Evolutionary conservation across 2,797 vertebrate genomes (phyloP).

Genomic region (Xiphophorus birchmanni): DNA sequence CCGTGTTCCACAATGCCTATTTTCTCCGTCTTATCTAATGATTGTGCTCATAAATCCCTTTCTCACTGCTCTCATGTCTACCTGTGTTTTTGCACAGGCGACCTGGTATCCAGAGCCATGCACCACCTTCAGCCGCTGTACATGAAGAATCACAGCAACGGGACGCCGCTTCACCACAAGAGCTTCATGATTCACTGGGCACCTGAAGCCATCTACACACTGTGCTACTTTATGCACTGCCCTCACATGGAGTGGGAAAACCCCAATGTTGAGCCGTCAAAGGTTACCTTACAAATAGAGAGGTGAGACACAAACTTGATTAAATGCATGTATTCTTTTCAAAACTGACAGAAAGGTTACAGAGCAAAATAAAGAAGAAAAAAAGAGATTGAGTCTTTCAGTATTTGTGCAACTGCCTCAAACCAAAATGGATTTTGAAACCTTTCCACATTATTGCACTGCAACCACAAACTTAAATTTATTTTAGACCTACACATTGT

Average conservation of each 20-base stretch:
- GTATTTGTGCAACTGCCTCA: background rate
- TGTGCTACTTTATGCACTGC: slow-evolving; percentile 99
- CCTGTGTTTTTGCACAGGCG: slow-evolving; percentile 78
- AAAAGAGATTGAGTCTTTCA: background rate
- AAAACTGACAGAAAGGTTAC: background rate
- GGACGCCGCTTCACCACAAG: slow-evolving; percentile 92
- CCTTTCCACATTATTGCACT: background rate
- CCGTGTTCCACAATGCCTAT: slow-evolving; percentile 31
- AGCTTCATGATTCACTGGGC: slow-evolving; percentile 91
- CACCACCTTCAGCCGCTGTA: slow-evolving; percentile 94
- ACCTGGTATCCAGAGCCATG: slow-evolving; percentile 95
- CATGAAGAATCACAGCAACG: slow-evolving; percentile 88
- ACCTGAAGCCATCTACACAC: slow-evolving; percentile 94
- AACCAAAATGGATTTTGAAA: background rate
- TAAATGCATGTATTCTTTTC: background rate
- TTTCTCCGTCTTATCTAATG: slow-evolving; percentile 10
- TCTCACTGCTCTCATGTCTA: slow-evolving; percentile 6
- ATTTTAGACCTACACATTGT: background rate
- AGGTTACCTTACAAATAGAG: slow-evolving; percentile 92
- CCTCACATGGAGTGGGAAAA: slow-evolving; percentile 98
- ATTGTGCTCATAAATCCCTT: slow-evolving; percentile 3
- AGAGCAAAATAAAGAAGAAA: background rate
- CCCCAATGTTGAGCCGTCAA: slow-evolving; percentile 93
- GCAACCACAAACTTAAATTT: background rate
- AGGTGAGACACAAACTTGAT: slow-evolving; percentile 82